phyloP scores from a whole-genome alignment of 2,113 vertebrate species.

The Macrotis lagotis region DNA sequence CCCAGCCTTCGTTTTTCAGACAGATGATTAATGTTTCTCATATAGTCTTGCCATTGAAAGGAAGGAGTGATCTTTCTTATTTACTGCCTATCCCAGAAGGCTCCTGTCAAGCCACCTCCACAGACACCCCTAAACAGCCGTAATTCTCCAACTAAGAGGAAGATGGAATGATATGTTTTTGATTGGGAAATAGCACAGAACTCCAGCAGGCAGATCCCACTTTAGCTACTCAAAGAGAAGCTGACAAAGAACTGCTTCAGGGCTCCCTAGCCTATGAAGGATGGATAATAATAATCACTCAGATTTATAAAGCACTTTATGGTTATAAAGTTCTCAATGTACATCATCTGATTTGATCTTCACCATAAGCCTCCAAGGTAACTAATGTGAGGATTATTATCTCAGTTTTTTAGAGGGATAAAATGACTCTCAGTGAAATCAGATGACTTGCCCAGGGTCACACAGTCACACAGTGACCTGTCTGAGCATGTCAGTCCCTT shows the following conservation, averaged over 20 bases:
- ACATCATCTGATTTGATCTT: neutral
- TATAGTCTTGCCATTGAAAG: conserved; percentile 6
- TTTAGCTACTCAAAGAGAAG: neutral
- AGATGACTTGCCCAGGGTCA: neutral
- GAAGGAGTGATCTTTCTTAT: conserved; percentile 59
- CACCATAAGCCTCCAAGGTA: neutral
- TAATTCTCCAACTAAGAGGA: conserved; percentile 39
- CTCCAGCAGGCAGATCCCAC: neutral
- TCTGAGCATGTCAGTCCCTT: neutral
- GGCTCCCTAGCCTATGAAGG: neutral
- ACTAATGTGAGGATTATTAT: neutral
- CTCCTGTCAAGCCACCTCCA: conserved; percentile 21
- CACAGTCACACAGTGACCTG: too few species aligned
- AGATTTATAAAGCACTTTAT: conserved; percentile 5
- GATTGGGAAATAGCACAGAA: conserved; percentile 2
- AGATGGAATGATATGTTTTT: conserved; percentile 1
- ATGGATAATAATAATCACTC: neutral
- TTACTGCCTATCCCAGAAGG: conserved; percentile 27
- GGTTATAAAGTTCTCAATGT: neutral
- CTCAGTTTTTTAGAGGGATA: neutral
- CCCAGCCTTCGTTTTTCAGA: conserved; percentile 31
- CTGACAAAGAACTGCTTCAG: neutral
- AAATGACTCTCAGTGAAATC: neutral
- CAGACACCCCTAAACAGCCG: conserved; percentile 36
- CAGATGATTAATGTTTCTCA: conserved; percentile 65